phyloP scores from a whole-genome alignment of 2,888 invertebrate species.

The Argyra leucocephala region DNA sequence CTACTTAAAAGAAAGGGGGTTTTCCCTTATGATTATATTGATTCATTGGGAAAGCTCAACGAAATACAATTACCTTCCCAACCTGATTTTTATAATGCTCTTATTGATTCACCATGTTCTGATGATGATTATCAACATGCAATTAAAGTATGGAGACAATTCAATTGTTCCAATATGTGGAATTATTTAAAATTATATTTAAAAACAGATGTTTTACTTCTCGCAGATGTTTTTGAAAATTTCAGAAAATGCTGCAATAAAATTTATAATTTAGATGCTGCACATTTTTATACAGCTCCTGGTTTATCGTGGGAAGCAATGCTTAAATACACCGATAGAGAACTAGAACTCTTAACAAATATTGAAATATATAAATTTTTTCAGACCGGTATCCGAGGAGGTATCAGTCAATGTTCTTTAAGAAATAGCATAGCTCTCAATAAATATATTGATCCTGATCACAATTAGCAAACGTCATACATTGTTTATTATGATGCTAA shows the following conservation, averaged over 20 bases:
- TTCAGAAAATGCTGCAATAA: slow-evolving; percentile 25
- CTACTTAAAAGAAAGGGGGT: background rate
- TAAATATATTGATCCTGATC: too few relatives aligned
- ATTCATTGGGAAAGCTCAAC: background rate
- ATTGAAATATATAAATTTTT: slow-evolving; percentile 31
- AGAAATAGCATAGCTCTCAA: too few relatives aligned
- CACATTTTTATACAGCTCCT: slow-evolving; percentile 32
- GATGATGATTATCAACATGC: background rate
- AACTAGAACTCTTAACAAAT: slow-evolving; percentile 30
- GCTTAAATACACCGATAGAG: slow-evolving; percentile 31
- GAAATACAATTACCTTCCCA: background rate
- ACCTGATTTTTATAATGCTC: background rate
- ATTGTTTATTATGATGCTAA: too few relatives aligned
- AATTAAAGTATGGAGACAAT: background rate
- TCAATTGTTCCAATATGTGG: background rate
- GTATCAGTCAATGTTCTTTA: background rate
- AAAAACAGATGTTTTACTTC: slow-evolving; percentile 27
- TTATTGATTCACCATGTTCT: background rate
- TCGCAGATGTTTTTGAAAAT: slow-evolving; percentile 31
- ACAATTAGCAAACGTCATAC: too few relatives aligned
- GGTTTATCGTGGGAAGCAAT: slow-evolving; percentile 32
- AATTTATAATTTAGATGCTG: slow-evolving; percentile 29
- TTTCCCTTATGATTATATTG: background rate
- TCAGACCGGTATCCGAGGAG: slow-evolving; percentile 15
- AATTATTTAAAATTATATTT: background rate